Evolutionary conservation across 2,113 vertebrate genomes (phyloP), one percentile per base, ranked within the genome.

Genomic region (Galeopterus variegatus): DNA sequence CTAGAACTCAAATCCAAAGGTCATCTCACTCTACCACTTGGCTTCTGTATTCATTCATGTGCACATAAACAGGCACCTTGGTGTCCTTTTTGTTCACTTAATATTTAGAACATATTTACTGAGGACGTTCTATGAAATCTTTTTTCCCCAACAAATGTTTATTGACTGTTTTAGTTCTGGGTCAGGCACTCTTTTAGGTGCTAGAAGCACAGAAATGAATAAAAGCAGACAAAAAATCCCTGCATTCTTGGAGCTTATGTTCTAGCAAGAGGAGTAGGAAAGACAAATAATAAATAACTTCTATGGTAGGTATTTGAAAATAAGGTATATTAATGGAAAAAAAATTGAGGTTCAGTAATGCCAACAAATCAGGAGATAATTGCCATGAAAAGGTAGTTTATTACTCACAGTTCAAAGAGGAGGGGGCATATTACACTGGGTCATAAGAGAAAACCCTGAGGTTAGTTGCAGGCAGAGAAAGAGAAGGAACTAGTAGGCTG

Each of bases 391-490:
- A 52, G 28, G 52, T 5, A 69, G 10, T 33, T 18, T 41, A 18
- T 65, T 65, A 12, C 31, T 73, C 45, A 60, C 11, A 26, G 80
- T 65, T 82, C 60, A 48, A 69, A 54, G n/a, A 90, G 67, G 94
- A 48, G 9, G 41, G 5, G 19, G n/a, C 11, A 3, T 10, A 8
- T n/a, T 58, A 26, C 0, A 0, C 24, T 4, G 33, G 8, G 48
- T 67, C 36, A 6, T 4, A 48, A 62, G 54, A 12, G 64, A 58
- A 64, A 48, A 65, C 48, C 8, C 10, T 18, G 28, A 41, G 70
- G 18, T 54, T 84, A 58, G 64, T 17, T 15, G 26, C 54, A 75
- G 72, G 26, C 23, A 77, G 54, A 90, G 81, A 80, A 8, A 65
- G 33, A 45, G 19, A 17, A 64, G 62, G 28, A 95, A 50, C 8